Conservation (phyloP, 2,888 invertebrate genomes). For the Cartodere bifasciata region DNA sequence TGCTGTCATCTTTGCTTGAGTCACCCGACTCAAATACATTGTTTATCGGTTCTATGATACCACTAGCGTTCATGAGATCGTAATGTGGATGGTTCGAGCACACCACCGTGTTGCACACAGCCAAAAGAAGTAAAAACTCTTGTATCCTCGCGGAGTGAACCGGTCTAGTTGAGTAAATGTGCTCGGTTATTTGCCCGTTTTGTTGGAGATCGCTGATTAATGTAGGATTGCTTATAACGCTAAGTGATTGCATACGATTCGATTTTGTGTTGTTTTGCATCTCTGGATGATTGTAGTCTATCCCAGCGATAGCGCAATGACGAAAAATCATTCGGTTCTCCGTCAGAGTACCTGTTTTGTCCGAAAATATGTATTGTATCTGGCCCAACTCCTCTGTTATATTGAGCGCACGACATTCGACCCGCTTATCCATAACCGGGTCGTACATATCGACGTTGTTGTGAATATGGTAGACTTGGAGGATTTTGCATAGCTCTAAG, state of each 20-base stretch:
- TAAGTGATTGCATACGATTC: conserved; percentile 36
- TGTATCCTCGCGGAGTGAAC: conserved; percentile 61
- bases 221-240: conserved; percentile 38
- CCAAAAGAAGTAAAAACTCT: conserved; percentile 82
- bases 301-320: conserved; percentile 76
- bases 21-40: conserved; percentile 18
- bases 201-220: conserved; percentile 39
- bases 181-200: conserved; percentile 23
- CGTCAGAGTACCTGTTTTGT: conserved; percentile 95
- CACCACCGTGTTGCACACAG: conserved; percentile 94
- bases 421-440: conserved; percentile 62
- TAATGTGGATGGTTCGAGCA: conserved; percentile 76
- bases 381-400: conserved; percentile 97
- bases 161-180: conserved; percentile 21
- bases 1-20: conserved; percentile 9
- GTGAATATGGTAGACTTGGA: conserved; percentile 91
- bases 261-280: conserved; percentile 47
- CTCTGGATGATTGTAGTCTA: conserved; percentile 77
- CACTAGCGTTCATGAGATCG: conserved; percentile 60
- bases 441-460: conserved; percentile 83
- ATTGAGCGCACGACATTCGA: conserved; percentile 88
- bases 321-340: conserved; percentile 97
- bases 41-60: conserved; percentile 38
- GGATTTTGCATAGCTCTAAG: conserved; percentile 88
- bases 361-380: conserved; percentile 87